Evolutionary conservation across 2,113 vertebrate species (phyloP), one percentile per base, ranked within the genome.

Genomic region (Gallinago undulata): DNA sequence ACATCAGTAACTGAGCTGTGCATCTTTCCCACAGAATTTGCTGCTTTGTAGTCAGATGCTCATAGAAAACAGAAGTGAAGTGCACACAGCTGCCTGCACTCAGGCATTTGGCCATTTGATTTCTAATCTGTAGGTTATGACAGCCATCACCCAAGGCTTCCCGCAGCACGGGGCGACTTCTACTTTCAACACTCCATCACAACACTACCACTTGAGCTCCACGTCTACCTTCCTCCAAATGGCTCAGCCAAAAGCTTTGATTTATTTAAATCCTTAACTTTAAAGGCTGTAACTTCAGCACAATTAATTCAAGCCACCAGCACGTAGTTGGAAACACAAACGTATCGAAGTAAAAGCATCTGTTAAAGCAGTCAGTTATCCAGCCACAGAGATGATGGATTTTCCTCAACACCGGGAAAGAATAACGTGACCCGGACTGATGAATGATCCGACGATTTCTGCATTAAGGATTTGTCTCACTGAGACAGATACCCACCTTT

Each of bases 401-500:
- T 84, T 90, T 78, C 76, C 66, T 47, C 78, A 75, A 31, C 10
- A 19, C 16, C 53, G 27, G 41, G 43, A 78, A 86, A 92, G 64
- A 94, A 74, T 19, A 88, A 90, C 4, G 14, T 10, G 63, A 73
- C 37, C 73, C n/a, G 43, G 39, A 25, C 62, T 43, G 72, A 94
- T 51, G 90, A 87, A 86, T 16, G 82, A 91, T 59, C 62, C 39
- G 28, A 73, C 37, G 35, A 75, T 80, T 87, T 78, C 50, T 89
- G 35, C 78, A 74, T 56, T 77, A 89, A 86, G 87, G 50, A 86
- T 56, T 85, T 89, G 39, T 67, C 91, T 84, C 35, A 56, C 78
- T 72, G 62, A 90, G 90, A 95, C 28, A 79, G 83, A 73, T 62
- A 96, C 97, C 5, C 80, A 99, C 99, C 98, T 99, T 98, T 93